Evolutionary conservation across 2,888 invertebrate genomes (phyloP).

Genomic region (Ichneumon xanthorius): DNA sequence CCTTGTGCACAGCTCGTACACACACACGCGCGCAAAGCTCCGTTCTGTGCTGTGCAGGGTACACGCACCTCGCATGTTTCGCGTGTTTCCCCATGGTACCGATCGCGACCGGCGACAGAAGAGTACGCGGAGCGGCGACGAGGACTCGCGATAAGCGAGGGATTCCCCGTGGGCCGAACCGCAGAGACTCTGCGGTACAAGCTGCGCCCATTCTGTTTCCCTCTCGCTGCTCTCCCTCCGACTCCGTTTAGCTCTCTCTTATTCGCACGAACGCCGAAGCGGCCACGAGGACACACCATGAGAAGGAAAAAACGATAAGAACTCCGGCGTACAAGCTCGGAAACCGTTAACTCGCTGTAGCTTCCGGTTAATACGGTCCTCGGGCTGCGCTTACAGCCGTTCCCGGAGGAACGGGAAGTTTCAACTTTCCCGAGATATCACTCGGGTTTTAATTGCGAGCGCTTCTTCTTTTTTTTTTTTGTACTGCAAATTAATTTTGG

Average conservation of each 20-base stretch:
- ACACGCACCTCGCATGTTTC: conserved; percentile 63
- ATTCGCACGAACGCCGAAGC: background rate
- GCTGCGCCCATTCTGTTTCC: background rate
- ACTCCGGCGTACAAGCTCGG: conserved; percentile 6
- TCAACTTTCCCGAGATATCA: conserved; percentile 2
- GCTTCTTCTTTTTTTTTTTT: background rate
- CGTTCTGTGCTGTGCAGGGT: conserved; percentile 68
- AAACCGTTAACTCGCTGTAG: conserved; percentile 25
- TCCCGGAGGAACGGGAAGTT: background rate
- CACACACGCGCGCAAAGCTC: conserved; percentile 32
- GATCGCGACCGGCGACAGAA: conserved; percentile 32
- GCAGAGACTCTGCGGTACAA: conserved; percentile 49
- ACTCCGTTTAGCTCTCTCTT: background rate
- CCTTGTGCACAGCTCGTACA: background rate
- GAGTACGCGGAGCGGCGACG: conserved; percentile 49
- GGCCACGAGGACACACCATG: conserved; percentile 27
- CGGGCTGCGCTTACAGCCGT: background rate
- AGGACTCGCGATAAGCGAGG: conserved; percentile 71
- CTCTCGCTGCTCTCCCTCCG: background rate
- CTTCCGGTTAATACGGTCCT: conserved; percentile 8
- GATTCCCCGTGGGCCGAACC: conserved; percentile 67
- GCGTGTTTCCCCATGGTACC: conserved; percentile 55
- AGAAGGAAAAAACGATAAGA: conserved; percentile 57
- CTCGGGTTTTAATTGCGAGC: background rate
- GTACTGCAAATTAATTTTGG: background rate